Evolutionary conservation across 2,888 invertebrate genomes (phyloP).

Genomic region (Tetragnatha montana): DNA sequence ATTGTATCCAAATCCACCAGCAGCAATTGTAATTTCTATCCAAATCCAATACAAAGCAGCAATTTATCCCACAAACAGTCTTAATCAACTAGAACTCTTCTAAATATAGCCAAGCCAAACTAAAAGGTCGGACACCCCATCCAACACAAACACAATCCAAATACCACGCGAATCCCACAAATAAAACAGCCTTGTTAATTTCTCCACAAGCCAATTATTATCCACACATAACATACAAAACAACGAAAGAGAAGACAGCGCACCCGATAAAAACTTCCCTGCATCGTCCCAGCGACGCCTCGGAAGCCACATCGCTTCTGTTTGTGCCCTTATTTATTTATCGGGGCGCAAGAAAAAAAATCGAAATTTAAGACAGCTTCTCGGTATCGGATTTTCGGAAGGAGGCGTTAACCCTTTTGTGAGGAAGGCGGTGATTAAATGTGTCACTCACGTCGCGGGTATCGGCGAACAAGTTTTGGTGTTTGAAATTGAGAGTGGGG

Average conservation of each 20-base stretch:
- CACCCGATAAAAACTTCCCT: constrained; percentile 51
- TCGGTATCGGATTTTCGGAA: not conserved
- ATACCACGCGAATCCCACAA: not conserved
- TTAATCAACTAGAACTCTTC: too few species aligned
- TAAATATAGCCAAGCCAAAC: too few species aligned
- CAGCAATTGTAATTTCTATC: too few species aligned
- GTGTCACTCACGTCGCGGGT: not conserved
- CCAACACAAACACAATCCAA: not conserved
- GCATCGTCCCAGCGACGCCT: constrained; percentile 38
- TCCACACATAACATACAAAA: constrained; percentile 2
- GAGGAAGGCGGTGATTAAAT: not conserved
- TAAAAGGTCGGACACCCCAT: not conserved
- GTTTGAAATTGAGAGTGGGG: not conserved
- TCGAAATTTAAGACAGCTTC: constrained; percentile 6
- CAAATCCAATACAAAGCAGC: too few species aligned
- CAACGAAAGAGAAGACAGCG: constrained; percentile 14
- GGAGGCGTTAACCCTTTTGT: not conserved
- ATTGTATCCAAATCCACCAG: too few species aligned
- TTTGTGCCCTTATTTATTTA: constrained; percentile 37
- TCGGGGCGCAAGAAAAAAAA: not conserved
- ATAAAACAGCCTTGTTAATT: constrained; percentile 2
- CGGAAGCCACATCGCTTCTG: constrained; percentile 21
- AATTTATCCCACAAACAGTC: too few species aligned
- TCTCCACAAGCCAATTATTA: constrained; percentile 4
- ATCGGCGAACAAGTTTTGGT: not conserved